These are phyloP conservation scores for Colinus virginianus DNA, from an alignment of 2,113 vertebrate genomes.

Conservation along the genomic window DNA sequence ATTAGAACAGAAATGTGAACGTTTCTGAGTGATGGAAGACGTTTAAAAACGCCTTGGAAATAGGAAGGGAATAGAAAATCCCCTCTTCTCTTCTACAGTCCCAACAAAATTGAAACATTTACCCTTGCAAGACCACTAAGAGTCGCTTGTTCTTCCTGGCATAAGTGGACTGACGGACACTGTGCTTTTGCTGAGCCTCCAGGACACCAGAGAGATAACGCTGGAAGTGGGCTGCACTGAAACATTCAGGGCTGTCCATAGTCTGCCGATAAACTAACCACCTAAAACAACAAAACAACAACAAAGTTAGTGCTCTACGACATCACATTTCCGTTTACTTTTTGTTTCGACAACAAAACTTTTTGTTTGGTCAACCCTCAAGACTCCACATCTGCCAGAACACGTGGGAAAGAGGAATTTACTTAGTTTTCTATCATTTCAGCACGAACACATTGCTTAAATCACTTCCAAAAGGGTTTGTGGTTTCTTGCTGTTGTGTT, in stretches of 20 bases:
- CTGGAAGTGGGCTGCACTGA: slow-evolving; percentile 90
- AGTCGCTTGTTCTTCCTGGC: slow-evolving; percentile 78
- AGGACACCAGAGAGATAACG: slow-evolving; percentile 85
- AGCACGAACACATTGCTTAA: neutral
- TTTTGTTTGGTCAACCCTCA: neutral
- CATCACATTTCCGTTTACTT: fast-evolving
- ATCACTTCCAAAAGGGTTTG: neutral
- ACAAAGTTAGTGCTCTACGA: neutral
- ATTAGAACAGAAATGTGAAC: neutral
- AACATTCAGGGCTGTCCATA: slow-evolving; percentile 83
- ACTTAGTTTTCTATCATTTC: neutral
- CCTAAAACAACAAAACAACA: slow-evolving; percentile 63
- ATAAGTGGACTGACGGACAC: slow-evolving; percentile 39
- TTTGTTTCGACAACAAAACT: neutral
- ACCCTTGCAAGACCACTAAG: slow-evolving; percentile 92
- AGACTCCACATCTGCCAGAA: neutral
- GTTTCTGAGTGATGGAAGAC: neutral
- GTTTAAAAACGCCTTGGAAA: neutral
- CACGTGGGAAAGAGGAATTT: neutral
- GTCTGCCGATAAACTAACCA: slow-evolving; percentile 89
- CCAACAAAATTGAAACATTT: slow-evolving; percentile 4
- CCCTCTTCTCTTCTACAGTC: neutral
- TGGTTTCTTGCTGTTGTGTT: neutral
- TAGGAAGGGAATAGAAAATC: neutral
- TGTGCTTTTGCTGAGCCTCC: slow-evolving; percentile 79